phyloP scores from a whole-genome alignment of 1,140 invertebrate genomes.

The Aphis craccivora region DNA sequence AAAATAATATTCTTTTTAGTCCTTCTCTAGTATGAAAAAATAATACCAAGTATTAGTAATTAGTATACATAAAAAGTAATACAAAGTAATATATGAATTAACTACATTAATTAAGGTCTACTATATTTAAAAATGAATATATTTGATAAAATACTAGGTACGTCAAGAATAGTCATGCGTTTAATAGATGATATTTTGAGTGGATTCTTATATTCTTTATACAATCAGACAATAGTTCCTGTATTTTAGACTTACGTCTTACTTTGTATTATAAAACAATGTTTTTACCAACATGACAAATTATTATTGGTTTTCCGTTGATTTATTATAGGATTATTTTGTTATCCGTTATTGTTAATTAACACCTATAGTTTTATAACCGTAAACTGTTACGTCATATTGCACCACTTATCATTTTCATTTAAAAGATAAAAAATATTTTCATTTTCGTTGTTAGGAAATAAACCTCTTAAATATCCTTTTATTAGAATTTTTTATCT shows the following conservation, averaged over 20 bases:
- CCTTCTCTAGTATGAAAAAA: not conserved
- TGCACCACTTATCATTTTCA: not conserved
- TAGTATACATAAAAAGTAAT: not conserved
- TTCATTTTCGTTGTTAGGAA: not conserved
- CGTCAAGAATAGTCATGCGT: not conserved
- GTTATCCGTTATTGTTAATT: not conserved
- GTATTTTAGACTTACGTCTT: not conserved
- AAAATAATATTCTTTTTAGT: not conserved
- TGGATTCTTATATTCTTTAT: not conserved
- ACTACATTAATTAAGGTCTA: too few relatives aligned
- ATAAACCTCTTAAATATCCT: not conserved
- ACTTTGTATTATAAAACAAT: not conserved
- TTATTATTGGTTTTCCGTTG: not conserved
- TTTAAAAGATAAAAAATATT: not conserved
- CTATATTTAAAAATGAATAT: too few relatives aligned
- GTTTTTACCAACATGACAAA: not conserved
- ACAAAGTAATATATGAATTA: not conserved
- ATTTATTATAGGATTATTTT: slow-evolving; percentile 2
- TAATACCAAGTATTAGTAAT: not conserved
- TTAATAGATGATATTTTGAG: not conserved
- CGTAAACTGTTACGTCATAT: not conserved
- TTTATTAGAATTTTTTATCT: not conserved
- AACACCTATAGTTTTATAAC: not conserved
- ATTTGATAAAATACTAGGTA: not conserved
- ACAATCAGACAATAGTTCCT: not conserved